phyloP scores from a whole-genome alignment of 2,797 vertebrate species.

The Morelia viridis region DNA sequence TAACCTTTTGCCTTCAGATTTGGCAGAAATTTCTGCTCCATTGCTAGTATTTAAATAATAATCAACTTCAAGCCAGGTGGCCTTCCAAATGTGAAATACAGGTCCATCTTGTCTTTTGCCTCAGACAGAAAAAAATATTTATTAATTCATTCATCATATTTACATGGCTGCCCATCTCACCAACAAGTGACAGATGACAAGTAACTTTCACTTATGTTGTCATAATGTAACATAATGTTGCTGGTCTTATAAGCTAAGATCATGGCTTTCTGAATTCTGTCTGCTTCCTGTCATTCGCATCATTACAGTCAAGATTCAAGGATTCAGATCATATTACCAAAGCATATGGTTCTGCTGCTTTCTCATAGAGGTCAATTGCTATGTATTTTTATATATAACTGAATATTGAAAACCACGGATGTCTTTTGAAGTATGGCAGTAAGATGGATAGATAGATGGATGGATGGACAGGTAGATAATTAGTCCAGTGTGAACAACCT shows the following conservation, averaged over 20 bases:
- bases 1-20: background rate
- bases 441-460: background rate
- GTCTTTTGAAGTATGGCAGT: background rate
- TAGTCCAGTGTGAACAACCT: background rate
- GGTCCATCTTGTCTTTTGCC: background rate
- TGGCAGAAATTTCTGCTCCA: background rate
- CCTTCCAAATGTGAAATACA: background rate
- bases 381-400: background rate
- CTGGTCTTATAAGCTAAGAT: background rate
- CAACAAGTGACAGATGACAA: no score
- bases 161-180: no score
- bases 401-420: background rate
- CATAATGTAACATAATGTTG: background rate
- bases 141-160: no score
- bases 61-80: background rate
- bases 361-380: background rate
- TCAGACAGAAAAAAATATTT: no score
- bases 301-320: background rate
- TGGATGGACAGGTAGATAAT: background rate
- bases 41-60: background rate
- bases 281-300: background rate
- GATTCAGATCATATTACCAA: background rate
- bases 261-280: background rate
- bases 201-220: background rate
- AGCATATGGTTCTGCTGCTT: background rate